Evolutionary conservation across 2,797 vertebrate genomes (phyloP).

Genomic region (Chelon auratus): DNA sequence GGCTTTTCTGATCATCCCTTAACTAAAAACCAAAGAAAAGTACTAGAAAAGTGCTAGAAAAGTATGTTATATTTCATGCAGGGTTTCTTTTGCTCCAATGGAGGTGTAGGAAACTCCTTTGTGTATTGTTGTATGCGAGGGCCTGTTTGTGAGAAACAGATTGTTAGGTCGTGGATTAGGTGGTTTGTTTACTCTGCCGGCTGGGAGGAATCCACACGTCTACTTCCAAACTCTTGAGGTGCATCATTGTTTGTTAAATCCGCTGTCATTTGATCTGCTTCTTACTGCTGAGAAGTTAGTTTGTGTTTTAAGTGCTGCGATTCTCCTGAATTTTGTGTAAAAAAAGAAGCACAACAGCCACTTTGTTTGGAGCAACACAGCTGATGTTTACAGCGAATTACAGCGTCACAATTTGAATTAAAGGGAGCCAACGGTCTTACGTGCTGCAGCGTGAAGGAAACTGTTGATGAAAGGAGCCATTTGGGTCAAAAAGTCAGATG

Average conservation of each 20-base stretch:
- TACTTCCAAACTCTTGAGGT: conserved; percentile 48
- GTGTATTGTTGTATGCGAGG: conserved; percentile 21
- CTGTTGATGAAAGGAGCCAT: conserved; percentile 30
- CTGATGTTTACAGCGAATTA: conserved; percentile 44
- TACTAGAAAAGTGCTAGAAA: conserved; percentile 34
- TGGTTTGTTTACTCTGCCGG: conserved; percentile 60
- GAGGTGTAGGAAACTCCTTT: conserved; percentile 25
- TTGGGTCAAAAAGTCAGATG: conserved; percentile 47
- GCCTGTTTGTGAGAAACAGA: conserved; percentile 44
- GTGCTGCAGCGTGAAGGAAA: conserved; percentile 10
- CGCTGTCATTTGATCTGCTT: conserved; percentile 16
- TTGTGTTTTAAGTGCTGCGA: conserved; percentile 8
- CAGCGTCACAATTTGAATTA: conserved; percentile 43
- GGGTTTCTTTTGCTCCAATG: conserved; percentile 47
- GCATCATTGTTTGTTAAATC: conserved; percentile 41
- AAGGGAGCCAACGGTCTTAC: conserved; percentile 7
- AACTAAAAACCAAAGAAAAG: conserved; percentile 56
- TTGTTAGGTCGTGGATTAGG: conserved; percentile 23
- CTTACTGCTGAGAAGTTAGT: conserved; percentile 11
- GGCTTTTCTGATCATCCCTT: conserved; percentile 65
- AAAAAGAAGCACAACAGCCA: conserved; percentile 24
- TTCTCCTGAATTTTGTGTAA: conserved; percentile 2
- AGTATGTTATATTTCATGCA: conserved; percentile 37
- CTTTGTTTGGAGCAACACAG: conserved; percentile 39
- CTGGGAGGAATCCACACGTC: conserved; percentile 43